Evolutionary conservation across 1,140 invertebrate species (phyloP).

Genomic region (Calephelis nemesis): DNA sequence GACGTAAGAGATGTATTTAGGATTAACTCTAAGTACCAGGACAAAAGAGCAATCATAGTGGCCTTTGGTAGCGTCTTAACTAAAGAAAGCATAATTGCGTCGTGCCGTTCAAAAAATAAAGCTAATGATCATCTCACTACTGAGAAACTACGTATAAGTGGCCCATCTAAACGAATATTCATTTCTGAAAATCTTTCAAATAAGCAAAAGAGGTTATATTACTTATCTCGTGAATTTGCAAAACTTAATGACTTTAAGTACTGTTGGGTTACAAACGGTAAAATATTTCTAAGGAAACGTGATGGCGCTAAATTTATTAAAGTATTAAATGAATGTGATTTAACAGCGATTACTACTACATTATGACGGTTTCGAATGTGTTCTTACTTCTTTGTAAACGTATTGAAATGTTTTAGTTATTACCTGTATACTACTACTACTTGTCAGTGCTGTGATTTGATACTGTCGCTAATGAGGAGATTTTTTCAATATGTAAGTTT

Average conservation of each 20-base stretch:
- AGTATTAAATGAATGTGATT: constrained; percentile 1
- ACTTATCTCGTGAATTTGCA: constrained; percentile 4
- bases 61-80: neutral
- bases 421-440: too few relatives aligned
- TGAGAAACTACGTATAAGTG: neutral
- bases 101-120: neutral
- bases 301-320: neutral
- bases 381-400: too few relatives aligned
- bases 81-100: neutral
- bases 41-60: neutral
- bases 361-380: too few relatives aligned
- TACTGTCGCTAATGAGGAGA: too few relatives aligned
- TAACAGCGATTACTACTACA: neutral
- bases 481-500: neutral
- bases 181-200: constrained; percentile 6
- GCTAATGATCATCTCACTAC: neutral
- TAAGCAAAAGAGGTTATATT: constrained; percentile 1
- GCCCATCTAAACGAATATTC: constrained; percentile 1
- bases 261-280: constrained; percentile 4
- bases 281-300: neutral
- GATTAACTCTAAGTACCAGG: neutral
- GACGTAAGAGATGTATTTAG: neutral
- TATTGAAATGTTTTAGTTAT: too few relatives aligned
- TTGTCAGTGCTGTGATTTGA: too few relatives aligned
- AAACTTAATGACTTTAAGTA: constrained; percentile 3